Conservation (phyloP, 2,888 invertebrate genomes). For the Erebia epiphron region DNA sequence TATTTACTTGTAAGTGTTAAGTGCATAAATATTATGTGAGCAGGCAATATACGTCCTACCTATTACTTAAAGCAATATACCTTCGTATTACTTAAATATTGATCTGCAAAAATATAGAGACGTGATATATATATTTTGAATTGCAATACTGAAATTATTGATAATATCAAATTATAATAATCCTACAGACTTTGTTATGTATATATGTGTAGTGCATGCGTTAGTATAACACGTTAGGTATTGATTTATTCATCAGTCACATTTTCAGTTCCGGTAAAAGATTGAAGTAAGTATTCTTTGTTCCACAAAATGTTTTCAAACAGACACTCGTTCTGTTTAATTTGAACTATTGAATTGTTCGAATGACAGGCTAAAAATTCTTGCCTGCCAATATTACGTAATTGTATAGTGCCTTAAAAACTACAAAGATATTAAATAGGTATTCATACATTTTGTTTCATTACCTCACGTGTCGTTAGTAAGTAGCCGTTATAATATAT, state of each 20-base stretch:
- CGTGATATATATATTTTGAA: no score
- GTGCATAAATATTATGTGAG: no score
- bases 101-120: no score
- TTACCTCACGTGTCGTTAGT: not conserved
- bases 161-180: not conserved
- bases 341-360: conserved; percentile 3
- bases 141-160: no score
- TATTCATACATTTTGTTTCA: conserved; percentile 1
- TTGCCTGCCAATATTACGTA: conserved; percentile 4
- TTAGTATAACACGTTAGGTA: conserved; percentile 5
- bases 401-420: conserved; percentile 3
- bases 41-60: no score
- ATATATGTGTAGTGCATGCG: conserved; percentile 7
- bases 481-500: not conserved
- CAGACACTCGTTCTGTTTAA: not conserved
- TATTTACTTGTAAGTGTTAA: no score
- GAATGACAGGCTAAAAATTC: not conserved
- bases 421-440: not conserved
- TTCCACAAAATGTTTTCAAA: not conserved
- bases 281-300: conserved; percentile 9
- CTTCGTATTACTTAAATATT: no score
- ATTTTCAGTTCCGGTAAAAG: conserved; percentile 1
- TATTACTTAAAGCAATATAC: no score
- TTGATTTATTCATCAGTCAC: conserved; percentile 10
- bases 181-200: not conserved